A percentile compares a stretch with the other conserved stretches of the same genome.
Conservation (phyloP, 2,888 invertebrate genomes). For the Chrysina gloriosa region DNA sequence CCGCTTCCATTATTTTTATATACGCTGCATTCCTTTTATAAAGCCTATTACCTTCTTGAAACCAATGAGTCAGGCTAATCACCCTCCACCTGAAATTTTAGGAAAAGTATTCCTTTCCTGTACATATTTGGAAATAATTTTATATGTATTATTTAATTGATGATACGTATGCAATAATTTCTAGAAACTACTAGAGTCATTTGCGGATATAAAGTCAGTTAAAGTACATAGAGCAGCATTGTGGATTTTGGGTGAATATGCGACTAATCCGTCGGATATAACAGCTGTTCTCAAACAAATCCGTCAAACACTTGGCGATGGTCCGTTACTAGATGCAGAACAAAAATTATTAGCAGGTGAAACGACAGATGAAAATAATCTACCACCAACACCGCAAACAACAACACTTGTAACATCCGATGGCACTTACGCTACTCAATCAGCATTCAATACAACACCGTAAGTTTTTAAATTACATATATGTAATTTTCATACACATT, state of each 20-base stretch:
- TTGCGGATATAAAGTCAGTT: conserved; percentile 88
- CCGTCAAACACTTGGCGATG: conserved; percentile 79
- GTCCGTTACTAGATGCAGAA: conserved; percentile 73
- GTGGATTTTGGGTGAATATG: conserved; percentile 98
- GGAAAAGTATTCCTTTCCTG: too few relatives aligned
- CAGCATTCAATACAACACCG: conserved; percentile 89
- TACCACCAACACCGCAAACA: conserved; percentile 52
- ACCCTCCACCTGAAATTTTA: too few relatives aligned
- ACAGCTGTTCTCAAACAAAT: conserved; percentile 83
- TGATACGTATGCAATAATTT: too few relatives aligned
- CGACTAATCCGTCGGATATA: conserved; percentile 81
- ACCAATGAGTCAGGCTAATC: too few relatives aligned
- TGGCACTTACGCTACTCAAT: conserved; percentile 98
- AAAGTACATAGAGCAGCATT: conserved; percentile 93
- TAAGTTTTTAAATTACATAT: conserved; percentile 63
- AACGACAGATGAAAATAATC: conserved; percentile 67
- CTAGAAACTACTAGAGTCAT: conserved; percentile 80
- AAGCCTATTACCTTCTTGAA: too few relatives aligned
- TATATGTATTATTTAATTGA: too few relatives aligned
- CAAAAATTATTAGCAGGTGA: conserved; percentile 81
- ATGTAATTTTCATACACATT: conserved; percentile 12
- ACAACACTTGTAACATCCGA: conserved; percentile 93
- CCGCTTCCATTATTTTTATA: too few relatives aligned
- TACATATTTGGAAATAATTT: too few relatives aligned
- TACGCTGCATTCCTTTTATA: too few relatives aligned